Conservation (phyloP, 1,140 invertebrate genomes). For the Diuraphis noxia region DNA sequence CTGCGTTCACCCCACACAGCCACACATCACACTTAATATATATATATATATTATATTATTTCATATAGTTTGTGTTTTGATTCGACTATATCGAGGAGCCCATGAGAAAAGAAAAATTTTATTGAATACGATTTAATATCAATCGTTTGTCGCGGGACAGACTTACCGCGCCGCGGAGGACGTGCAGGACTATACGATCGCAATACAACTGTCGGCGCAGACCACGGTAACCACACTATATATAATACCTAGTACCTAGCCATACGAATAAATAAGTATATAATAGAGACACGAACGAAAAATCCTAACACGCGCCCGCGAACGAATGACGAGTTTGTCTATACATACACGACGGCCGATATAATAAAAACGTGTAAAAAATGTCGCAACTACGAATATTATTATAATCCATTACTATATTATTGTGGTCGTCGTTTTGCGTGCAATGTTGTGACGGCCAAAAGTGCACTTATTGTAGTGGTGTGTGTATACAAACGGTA, state of each 20-base stretch:
- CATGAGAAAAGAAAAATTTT: too few species aligned
- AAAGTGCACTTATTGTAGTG: not conserved
- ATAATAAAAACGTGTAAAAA: not conserved
- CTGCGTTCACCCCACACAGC: too few species aligned
- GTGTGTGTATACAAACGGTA: not conserved
- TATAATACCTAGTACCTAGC: too few species aligned
- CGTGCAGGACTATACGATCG: not conserved
- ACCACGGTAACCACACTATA: not conserved
- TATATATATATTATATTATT: too few species aligned
- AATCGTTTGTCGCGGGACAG: not conserved
- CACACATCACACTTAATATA: not conserved
- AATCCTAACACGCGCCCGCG: too few species aligned
- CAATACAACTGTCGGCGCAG: not conserved
- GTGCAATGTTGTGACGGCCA: not conserved
- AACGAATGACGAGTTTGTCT: not conserved
- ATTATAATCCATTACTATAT: not conserved
- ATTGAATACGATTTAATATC: not conserved
- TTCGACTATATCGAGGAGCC: not conserved
- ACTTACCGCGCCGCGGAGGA: not conserved
- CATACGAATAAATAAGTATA: too few species aligned
- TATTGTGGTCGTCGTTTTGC: not conserved
- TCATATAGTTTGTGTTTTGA: not conserved
- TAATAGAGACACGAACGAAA: too few species aligned
- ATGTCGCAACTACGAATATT: not conserved
- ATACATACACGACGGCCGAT: not conserved